Evolutionary conservation across 2,113 vertebrate species (phyloP), one percentile per base, ranked within the genome.

Genomic region (Ageneiosus marmoratus): DNA sequence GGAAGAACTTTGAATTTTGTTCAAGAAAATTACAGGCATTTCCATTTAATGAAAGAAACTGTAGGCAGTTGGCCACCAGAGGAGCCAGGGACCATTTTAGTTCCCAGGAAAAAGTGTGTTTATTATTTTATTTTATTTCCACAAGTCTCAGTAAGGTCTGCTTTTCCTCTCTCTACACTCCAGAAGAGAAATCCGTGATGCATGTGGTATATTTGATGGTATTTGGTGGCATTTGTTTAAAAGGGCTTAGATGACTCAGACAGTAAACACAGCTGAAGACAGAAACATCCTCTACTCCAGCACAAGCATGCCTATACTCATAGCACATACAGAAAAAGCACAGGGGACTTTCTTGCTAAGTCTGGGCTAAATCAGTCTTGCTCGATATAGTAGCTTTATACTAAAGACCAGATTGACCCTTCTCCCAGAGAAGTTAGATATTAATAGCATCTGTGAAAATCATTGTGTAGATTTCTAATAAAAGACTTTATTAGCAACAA

Each of bases 201-300:
- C 53, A 48, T 74, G 34, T 15, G 22, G 56, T 74, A 63, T 62
- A 60, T 74, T 44, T 46, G 24, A 60, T 80, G 81, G 53, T 65
- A 72, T 69, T 84, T 60, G 56, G 32, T n/a, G 51, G 27, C 55
- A 46, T 90, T 87, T 89, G 90, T 90, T 89, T 88, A 89, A 85
- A 92, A 86, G 89, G 87, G 87, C 85, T 88, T 87, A 81, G 86
- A 86, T 89, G 82, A 86, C 89, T 89, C 86, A 90, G 89, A 91
- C 85, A 83, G 91, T 92, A 94, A 93, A 93, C 91, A 94, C 89
- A 93, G 91, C 89, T 92, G 86, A 89, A 83, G 37, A 55, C 78
- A 20, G 55, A 70, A 69, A 46, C 67, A 58, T n/a, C 29, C 18
- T 58, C 51, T 22, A 79, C 62, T 77, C 77, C 80, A 81, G 83